phyloP scores from a whole-genome alignment of 2,888 invertebrate genomes.

The Lampropteryx suffumata region DNA sequence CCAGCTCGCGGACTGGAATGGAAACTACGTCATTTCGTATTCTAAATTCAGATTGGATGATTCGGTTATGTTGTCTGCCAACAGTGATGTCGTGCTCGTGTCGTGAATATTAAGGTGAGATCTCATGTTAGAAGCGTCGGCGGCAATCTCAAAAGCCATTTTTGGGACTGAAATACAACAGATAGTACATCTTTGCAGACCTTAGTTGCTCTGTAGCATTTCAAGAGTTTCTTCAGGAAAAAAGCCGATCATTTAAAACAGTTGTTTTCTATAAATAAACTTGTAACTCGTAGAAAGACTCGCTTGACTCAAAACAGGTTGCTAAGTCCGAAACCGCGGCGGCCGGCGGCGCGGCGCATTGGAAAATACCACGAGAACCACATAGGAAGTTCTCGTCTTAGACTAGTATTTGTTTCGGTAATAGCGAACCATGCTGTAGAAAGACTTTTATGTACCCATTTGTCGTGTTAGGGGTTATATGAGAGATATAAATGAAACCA shows the following conservation, averaged over 20 bases:
- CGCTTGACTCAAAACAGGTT: background rate
- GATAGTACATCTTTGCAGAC: background rate
- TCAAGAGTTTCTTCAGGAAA: no score
- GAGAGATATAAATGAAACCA: background rate
- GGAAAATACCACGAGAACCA: constrained; percentile 1
- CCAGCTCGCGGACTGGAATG: constrained; percentile 42
- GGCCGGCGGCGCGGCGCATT: no score
- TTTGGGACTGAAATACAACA: background rate
- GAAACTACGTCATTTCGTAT: constrained; percentile 43
- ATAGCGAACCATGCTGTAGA: no score
- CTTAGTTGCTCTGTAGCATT: background rate
- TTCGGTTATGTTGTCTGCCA: constrained; percentile 40
- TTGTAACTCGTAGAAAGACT: background rate
- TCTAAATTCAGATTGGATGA: constrained; percentile 51
- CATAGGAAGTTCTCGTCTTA: no score
- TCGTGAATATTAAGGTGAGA: constrained; percentile 39
- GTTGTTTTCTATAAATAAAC: background rate
- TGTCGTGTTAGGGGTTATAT: no score
- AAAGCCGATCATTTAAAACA: background rate
- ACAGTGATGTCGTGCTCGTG: constrained; percentile 30
- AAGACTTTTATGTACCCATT: no score
- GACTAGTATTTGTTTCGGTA: no score
- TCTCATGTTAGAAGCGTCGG: constrained; percentile 37
- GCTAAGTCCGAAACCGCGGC: background rate
- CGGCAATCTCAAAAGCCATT: constrained; percentile 15